Conservation (phyloP, 2,888 invertebrate genomes). For the Resseliella maxima region DNA sequence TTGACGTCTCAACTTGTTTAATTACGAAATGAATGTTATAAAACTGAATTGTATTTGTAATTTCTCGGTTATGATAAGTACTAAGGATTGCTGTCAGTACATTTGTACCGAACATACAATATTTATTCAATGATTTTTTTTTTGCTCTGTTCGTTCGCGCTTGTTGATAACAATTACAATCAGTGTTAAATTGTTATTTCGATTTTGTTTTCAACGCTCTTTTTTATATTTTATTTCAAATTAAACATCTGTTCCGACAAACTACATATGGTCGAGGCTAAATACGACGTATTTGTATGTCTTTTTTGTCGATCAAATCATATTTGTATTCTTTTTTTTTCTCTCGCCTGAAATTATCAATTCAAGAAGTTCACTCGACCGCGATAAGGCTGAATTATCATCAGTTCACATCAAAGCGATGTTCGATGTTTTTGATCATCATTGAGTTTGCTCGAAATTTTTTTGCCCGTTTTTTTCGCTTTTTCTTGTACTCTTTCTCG, state of each 20-base stretch:
- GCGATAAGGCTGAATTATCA: background rate
- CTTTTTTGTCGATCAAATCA: background rate
- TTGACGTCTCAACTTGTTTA: background rate
- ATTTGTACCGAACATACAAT: constrained; percentile 37
- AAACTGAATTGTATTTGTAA: background rate
- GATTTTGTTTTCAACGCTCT: background rate
- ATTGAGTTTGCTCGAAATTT: background rate
- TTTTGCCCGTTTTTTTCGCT: no score
- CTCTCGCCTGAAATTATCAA: no score
- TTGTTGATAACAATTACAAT: background rate
- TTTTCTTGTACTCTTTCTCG: no score
- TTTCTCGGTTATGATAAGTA: background rate
- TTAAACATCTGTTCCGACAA: background rate
- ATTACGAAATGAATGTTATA: constrained; percentile 25
- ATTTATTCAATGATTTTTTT: constrained; percentile 23
- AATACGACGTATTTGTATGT: background rate
- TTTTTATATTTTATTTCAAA: background rate
- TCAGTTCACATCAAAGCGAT: background rate
- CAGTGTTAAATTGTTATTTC: constrained; percentile 36
- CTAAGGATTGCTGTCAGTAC: background rate
- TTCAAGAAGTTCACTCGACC: background rate
- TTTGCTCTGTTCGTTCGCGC: background rate
- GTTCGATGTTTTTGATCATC: background rate
- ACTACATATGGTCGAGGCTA: background rate
- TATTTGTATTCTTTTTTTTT: background rate